These are phyloP conservation scores for Pheosia tremula DNA, from an alignment of 2,888 invertebrate genomes.

Conservation along the genomic window DNA sequence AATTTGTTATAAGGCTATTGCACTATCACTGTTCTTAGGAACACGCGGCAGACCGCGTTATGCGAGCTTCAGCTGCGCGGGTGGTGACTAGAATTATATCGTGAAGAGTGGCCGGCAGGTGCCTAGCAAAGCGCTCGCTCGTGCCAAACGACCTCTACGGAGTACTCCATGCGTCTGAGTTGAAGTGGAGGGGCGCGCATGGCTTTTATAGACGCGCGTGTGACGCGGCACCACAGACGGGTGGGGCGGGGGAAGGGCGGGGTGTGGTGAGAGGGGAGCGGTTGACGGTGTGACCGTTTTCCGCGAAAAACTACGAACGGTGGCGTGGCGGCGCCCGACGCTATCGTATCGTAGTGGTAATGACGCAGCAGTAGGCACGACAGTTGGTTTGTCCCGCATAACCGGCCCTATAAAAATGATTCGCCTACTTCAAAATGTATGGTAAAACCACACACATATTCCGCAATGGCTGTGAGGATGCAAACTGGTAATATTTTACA, in stretches of 20 bases:
- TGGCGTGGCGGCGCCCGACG: conserved; percentile 58
- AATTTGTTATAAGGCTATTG: conserved; percentile 80
- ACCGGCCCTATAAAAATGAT: conserved; percentile 42
- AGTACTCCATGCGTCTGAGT: conserved; percentile 86
- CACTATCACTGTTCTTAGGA: conserved; percentile 84
- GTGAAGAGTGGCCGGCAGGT: conserved; percentile 83
- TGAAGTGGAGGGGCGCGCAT: conserved; percentile 77
- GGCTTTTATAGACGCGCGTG: conserved; percentile 76
- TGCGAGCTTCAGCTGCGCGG: conserved; percentile 80
- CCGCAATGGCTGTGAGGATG: conserved; percentile 59
- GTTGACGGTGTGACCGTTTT: conserved; percentile 76
- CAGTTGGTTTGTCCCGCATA: conserved; percentile 67
- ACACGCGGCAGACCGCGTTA: conserved; percentile 81
- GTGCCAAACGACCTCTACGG: conserved; percentile 86
- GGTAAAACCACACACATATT: conserved; percentile 38
- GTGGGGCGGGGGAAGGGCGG: conserved; percentile 42
- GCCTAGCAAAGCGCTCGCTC: conserved; percentile 86
- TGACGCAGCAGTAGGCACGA: conserved; percentile 69
- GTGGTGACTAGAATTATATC: conserved; percentile 83
- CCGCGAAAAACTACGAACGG: conserved; percentile 78
- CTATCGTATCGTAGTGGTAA: conserved; percentile 61
- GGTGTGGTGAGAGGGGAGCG: conserved; percentile 39
- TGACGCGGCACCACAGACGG: conserved; percentile 69
- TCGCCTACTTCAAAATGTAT: conserved; percentile 29
- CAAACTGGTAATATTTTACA: conserved; percentile 27